Base-by-base conservation (phyloP, 2,113 vertebrate genomes). In the Amphiprion ocellaris region DNA sequence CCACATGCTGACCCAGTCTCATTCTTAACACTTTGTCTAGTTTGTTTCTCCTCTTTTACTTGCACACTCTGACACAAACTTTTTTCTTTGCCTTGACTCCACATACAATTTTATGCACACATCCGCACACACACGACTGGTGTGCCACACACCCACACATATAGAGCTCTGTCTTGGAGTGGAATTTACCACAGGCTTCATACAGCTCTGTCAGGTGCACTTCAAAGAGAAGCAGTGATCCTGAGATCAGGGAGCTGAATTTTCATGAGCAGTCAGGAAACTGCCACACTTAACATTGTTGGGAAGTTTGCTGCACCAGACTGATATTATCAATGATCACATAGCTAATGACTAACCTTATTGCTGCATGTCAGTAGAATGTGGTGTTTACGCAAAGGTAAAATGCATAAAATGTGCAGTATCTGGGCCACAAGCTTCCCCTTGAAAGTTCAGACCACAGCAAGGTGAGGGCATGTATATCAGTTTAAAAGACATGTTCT, bases 1-100 rank as follows among this genome's bases (percentile, higher is more conserved):
- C 83, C 85, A 89, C 82, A 56, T 73, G 52, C 73, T 85, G 84
- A 86, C 81, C 85, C 62, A 65, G 63, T 82, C 82, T 82, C 70
- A 70, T 77, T 55, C 72, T 67, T 73, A 79, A 74, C 75, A 75
- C 69, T 68, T 70, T 56, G 41, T 63, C 81, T 46, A 78, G 61
- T 72, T 78, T 74, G 56, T 72, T 87, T 82, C 67, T 62, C 41
- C 50, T 73, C 28, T 53, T 60, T 58, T 30, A 19, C 58, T 85
- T 70, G 64, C 33, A 68, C 44, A 47, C 49, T 71, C 70, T 58
- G 50, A 65, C 49, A 64, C 71, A 87, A 86, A 90, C 79, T 88
- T 88, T 77, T 46, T 67, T 24, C 65, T 69, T 79, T 81, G n/a
- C 74, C 54, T 74, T 66, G 17, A 2, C 84, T 63, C 49, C 17